phyloP scores from a whole-genome alignment of 2,888 invertebrate genomes.

The Vanessa cardui region DNA sequence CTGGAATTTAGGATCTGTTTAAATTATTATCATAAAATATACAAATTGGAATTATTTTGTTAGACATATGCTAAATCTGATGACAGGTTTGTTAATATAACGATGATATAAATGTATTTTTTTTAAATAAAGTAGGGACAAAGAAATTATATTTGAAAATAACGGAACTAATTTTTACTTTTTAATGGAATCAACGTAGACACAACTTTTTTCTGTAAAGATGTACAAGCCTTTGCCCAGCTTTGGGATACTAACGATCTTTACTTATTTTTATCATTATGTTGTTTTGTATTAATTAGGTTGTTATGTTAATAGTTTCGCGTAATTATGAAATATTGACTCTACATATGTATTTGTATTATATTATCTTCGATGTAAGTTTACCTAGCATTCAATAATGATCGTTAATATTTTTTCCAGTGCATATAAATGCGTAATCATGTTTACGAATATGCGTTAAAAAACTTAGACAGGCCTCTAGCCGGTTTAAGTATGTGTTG shows the following conservation, averaged over 20 bases:
- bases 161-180: too few relatives aligned
- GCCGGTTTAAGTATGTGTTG: background rate
- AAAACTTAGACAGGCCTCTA: background rate
- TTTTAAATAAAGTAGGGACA: too few relatives aligned
- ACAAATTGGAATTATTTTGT: background rate
- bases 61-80: background rate
- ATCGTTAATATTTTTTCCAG: background rate
- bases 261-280: background rate
- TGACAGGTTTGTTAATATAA: too few relatives aligned
- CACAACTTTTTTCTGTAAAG: too few relatives aligned
- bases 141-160: too few relatives aligned
- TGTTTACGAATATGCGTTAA: conserved; percentile 4
- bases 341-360: background rate
- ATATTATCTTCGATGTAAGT: background rate
- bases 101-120: background rate
- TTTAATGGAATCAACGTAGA: too few relatives aligned
- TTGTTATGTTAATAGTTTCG: conserved; percentile 2
- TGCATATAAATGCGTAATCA: background rate
- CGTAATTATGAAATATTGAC: conserved; percentile 3
- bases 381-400: background rate
- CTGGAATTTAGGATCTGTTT: conserved; percentile 25
- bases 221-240: too few relatives aligned
- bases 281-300: background rate
- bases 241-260: too few relatives aligned
- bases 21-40: conserved; percentile 20